A percentile compares a stretch with the other conserved stretches of the same genome.
These are phyloP conservation scores for Melanocharis versteri DNA, from an alignment of 2,113 vertebrate genomes.

Conservation along the genomic window DNA sequence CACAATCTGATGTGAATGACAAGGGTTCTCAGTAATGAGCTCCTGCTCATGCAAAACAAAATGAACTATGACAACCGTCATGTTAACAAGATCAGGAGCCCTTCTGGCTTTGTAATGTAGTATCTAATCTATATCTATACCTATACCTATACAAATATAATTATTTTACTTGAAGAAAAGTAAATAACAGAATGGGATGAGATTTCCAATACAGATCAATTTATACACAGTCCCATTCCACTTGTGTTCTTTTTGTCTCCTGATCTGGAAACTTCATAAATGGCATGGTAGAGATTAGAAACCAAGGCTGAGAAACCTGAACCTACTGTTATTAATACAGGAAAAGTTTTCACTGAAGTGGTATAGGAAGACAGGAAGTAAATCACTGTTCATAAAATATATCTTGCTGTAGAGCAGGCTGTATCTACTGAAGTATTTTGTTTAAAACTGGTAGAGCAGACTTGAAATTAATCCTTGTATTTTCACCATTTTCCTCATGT, in stretches of 20 bases:
- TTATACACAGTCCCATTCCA: background rate
- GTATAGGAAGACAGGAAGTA: background rate
- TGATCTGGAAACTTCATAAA: background rate
- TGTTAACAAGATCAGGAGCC: slow-evolving; percentile 50
- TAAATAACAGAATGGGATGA: slow-evolving; percentile 27
- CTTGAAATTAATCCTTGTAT: background rate
- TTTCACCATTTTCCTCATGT: background rate
- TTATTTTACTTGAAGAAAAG: slow-evolving; percentile 24
- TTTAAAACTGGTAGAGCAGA: background rate
- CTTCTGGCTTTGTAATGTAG: slow-evolving; percentile 45
- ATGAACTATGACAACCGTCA: slow-evolving; percentile 55
- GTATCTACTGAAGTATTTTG: background rate
- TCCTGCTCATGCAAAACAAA: slow-evolving; percentile 58
- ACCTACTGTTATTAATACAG: background rate
- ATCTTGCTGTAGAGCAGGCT: background rate
- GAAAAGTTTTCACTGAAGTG: background rate
- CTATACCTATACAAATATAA: slow-evolving; percentile 40
- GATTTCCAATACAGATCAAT: background rate
- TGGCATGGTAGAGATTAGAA: background rate
- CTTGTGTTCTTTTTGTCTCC: background rate
- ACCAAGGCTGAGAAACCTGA: background rate
- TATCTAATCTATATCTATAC: slow-evolving; percentile 43
- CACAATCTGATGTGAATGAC: slow-evolving; percentile 41
- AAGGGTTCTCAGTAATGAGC: slow-evolving; percentile 36
- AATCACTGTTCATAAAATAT: background rate